Percentiles rank a stretch among this genome's conserved stretches.
phyloP scores from a whole-genome alignment of 2,113 vertebrate genomes.

The Phylloscopus whistleri region DNA sequence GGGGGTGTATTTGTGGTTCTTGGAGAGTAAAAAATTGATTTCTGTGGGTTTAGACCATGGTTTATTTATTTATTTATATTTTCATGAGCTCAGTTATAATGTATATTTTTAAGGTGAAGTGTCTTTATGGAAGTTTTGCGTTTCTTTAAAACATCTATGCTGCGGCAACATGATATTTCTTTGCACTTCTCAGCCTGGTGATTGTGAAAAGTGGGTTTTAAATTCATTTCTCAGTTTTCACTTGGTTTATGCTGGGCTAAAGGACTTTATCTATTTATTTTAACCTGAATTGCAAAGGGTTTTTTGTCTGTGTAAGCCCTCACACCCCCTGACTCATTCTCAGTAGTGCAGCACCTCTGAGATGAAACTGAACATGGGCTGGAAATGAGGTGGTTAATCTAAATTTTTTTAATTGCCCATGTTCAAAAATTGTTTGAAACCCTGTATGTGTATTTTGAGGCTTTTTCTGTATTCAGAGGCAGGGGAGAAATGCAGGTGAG shows the following conservation, averaged over 20 bases:
- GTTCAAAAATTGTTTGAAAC: neutral
- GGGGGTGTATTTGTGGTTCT: neutral
- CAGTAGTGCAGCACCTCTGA: neutral
- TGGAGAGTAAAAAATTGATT: neutral
- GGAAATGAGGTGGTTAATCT: neutral
- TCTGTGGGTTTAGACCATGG: neutral
- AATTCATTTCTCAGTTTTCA: neutral
- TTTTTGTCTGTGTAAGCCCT: neutral
- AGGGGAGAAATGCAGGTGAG: no score
- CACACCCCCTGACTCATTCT: rapidly evolving
- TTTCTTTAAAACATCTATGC: neutral
- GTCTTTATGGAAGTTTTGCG: neutral
- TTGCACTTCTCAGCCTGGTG: neutral
- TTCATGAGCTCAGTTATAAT: neutral
- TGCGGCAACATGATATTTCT: rapidly evolving
- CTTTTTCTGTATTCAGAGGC: neutral
- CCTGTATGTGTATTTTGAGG: neutral
- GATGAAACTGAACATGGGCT: neutral
- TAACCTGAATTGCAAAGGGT: neutral
- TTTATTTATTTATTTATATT: neutral
- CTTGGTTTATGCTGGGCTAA: neutral
- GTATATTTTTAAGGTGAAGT: neutral
- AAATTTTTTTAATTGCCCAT: neutral
- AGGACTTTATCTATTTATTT: neutral
- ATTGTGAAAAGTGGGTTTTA: neutral